phyloP scores from a whole-genome alignment of 1,140 invertebrate genomes.

The Cylas formicarius region DNA sequence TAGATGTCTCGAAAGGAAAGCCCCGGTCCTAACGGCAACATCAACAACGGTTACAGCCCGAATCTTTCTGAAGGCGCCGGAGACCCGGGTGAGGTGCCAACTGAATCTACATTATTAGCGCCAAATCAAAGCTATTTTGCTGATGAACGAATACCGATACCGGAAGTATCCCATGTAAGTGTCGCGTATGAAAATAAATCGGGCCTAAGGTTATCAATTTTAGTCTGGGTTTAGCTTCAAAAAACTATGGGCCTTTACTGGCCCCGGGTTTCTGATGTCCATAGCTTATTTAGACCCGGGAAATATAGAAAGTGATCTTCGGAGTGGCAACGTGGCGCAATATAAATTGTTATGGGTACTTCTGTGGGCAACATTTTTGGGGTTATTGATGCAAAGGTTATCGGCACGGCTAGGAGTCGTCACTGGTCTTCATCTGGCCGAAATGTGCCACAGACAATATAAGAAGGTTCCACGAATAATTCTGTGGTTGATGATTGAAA shows the following conservation, averaged over 20 bases:
- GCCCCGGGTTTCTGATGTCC: slow-evolving; percentile 89
- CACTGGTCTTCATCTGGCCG: slow-evolving; percentile 70
- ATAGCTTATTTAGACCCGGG: slow-evolving; percentile 92
- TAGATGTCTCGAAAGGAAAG: slow-evolving; percentile 20
- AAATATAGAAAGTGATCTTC: slow-evolving; percentile 89
- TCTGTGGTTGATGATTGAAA: slow-evolving; percentile 91
- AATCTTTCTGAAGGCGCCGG: slow-evolving; percentile 9
- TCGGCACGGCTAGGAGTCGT: slow-evolving; percentile 64
- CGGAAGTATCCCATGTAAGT: slow-evolving; percentile 43
- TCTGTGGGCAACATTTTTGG: slow-evolving; percentile 77
- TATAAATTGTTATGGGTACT: slow-evolving; percentile 85
- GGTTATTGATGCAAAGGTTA: slow-evolving; percentile 81
- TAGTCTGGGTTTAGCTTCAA: slow-evolving; percentile 69
- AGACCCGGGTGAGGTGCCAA: slow-evolving; percentile 13
- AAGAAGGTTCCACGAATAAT: slow-evolving; percentile 67
- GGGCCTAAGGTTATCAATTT: slow-evolving; percentile 24
- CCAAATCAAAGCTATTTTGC: slow-evolving; percentile 52
- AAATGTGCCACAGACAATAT: slow-evolving; percentile 78
- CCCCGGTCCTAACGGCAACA: slow-evolving; percentile 6
- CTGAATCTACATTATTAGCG: slow-evolving; percentile 32
- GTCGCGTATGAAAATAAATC: background rate
- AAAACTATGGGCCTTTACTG: slow-evolving; percentile 91
- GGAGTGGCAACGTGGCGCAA: slow-evolving; percentile 71
- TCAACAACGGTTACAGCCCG: slow-evolving; percentile 4
- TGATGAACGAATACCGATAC: slow-evolving; percentile 55